Evolutionary conservation across 2,797 vertebrate genomes (phyloP), one percentile per base, ranked within the genome.

Genomic region (Chaenodraco wilsoni): DNA sequence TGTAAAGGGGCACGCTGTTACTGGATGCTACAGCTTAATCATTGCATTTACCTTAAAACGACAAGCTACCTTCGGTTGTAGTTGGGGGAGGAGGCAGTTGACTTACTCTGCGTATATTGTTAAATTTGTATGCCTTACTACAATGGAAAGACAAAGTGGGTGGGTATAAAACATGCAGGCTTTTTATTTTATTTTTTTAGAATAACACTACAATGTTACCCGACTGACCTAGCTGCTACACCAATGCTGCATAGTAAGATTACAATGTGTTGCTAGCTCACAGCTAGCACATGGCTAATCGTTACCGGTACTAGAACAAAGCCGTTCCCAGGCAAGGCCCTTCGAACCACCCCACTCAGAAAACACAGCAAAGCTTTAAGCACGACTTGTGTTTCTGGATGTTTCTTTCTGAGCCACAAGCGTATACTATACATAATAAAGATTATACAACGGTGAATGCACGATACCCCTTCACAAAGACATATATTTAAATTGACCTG

Each of bases 271-370:
- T 9, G 48, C 48, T 21, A 12, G 70, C 69, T 62, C 3, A 0
- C 19, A 1, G 80, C 51, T 83, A 90, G 66, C 85, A 52, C 5
- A 10, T 0, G 9, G 84, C 82, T 89, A 86, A 79, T 40, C 33
- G 15, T 9, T 44, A 37, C 55, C 75, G 51, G 65, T 1, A 5
- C 21, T 3, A 80, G 89, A 92, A 93, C 92, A 93, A 93, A 92
- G 91, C 88, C 66, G 58, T 31, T 58, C n/a, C 69, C 9, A 2
- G 48, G 43, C 23, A 40, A 89, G 89, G 88, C 89, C 90, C 76
- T 68, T 72, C 41, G 2, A n/a, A n/a, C 27, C 13, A 10, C 0
- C 41, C n/a, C 11, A 4, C 11, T 40, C 52, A 12, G 16, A 10
- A 21, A 0, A 11, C 7, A 17, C 31, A 1, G 5, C 1, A 0